Base-by-base conservation (phyloP, 2,888 invertebrate genomes). In the Leucophora obtusa region DNA sequence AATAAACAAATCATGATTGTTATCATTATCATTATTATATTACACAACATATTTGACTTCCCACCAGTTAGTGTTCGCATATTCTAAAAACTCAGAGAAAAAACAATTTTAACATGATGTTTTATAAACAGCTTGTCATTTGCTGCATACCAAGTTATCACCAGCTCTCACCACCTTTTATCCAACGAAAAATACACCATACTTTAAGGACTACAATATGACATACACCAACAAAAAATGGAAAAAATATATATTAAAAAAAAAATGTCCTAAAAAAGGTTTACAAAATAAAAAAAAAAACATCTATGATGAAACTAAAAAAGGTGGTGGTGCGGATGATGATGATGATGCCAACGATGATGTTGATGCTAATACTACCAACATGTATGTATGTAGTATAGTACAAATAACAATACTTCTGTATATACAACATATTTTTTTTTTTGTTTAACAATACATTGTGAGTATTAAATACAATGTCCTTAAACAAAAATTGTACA, bases 291-390 rank as follows among this genome's bases (percentile, higher is more conserved):
- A 11, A 62, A 60, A 17, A 43, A 7, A 38, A 56, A n/a, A n/a
- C 4, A 60, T 74, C 51, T 28, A 15, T 59, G 33, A 65, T 70
- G 63, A 65, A 76, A 63, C 33, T 50, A 6, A 28, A 51, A 69
- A 65, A 76, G 76, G 76, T 65, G 70, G 76, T 76, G 70, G 70
- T 43, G 70, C 63, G 65, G 33, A 76, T 76, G 58, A 76, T 76
- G 70, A 59, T 28, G 53, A 65, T 65, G 50, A 21, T 53, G 51
- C 14, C n/a, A 28, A 2, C n/a, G 35, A 47, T 50, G 18, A 28
- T 43, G 43, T 7, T 28, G 15, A 15, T 63, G 53, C 21, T 56
- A 24, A 11, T 28, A 28, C 28, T 28, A 7, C 28, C 28, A 28
- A 28, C 28, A 28, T 28, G 28, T 28, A 28, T 28, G 28, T 28